Evolutionary conservation across 2,113 vertebrate species (phyloP).

Genomic region (Brienomyrus brachyistius): DNA sequence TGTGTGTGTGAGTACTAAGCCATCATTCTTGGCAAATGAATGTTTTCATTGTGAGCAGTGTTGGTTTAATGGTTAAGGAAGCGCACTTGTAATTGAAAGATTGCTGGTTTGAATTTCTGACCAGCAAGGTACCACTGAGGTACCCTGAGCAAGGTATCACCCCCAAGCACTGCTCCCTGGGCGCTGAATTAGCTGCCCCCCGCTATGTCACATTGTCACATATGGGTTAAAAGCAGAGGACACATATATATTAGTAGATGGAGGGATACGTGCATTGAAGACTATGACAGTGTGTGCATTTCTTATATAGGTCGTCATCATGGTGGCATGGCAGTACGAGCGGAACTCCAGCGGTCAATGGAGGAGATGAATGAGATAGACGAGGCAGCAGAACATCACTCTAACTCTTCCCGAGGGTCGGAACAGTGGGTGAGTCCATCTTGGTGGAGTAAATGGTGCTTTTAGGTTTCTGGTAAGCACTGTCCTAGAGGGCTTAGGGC

Average conservation of each 20-base stretch:
- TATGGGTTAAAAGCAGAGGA: no score
- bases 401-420: conserved; percentile 19
- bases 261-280: background rate
- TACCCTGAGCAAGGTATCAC: no score
- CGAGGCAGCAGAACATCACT: background rate
- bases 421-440: conserved; percentile 20
- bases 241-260: background rate
- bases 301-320: background rate
- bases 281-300: background rate
- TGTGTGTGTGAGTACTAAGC: no score
- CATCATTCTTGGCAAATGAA: no score
- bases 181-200: no score
- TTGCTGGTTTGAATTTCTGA: no score
- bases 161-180: no score
- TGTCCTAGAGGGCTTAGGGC: background rate
- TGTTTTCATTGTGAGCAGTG: no score
- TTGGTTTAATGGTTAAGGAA: no score
- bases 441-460: background rate
- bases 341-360: background rate
- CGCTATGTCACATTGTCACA: no score
- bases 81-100: no score
- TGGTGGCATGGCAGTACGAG: background rate
- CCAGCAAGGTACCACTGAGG: no score
- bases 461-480: background rate
- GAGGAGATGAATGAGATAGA: background rate